Evolutionary conservation across 2,797 vertebrate genomes (phyloP).

Genomic region (Distichodus sexfasciatus): DNA sequence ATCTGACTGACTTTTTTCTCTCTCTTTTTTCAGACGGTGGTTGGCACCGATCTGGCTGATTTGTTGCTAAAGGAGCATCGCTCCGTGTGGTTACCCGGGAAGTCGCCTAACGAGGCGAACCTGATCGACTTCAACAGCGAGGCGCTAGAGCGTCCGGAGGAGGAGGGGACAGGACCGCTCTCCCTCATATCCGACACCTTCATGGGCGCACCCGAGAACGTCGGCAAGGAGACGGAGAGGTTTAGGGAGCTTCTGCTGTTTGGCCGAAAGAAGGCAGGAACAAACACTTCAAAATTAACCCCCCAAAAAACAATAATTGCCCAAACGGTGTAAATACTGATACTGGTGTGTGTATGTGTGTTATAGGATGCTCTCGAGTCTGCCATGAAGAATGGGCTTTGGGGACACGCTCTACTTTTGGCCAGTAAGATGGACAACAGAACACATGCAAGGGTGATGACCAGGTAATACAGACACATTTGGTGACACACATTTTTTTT

Average conservation of each 20-base stretch:
- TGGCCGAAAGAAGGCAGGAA: constrained; percentile 88
- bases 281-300: no score
- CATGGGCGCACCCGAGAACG: constrained; percentile 69
- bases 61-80: constrained; percentile 90
- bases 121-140: constrained; percentile 96
- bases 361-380: constrained; percentile 91
- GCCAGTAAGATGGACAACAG: constrained; percentile 98
- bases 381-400: constrained; percentile 96
- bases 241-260: constrained; percentile 94
- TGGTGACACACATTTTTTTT: neutral
- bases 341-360: neutral
- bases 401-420: constrained; percentile 94
- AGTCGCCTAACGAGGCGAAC: constrained; percentile 96
- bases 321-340: no score
- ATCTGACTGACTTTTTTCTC: neutral
- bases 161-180: constrained; percentile 87
- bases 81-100: constrained; percentile 94
- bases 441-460: constrained; percentile 96
- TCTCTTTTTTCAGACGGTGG: constrained; percentile 82
- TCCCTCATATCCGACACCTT: constrained; percentile 88
- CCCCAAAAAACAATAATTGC: no score
- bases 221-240: constrained; percentile 88
- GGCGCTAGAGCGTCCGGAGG: constrained; percentile 82
- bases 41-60: constrained; percentile 95
- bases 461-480: constrained; percentile 73